Percentiles rank a stretch among this genome's conserved stretches.
Conservation (phyloP, 2,113 vertebrate species). For the Indicator indicator region DNA sequence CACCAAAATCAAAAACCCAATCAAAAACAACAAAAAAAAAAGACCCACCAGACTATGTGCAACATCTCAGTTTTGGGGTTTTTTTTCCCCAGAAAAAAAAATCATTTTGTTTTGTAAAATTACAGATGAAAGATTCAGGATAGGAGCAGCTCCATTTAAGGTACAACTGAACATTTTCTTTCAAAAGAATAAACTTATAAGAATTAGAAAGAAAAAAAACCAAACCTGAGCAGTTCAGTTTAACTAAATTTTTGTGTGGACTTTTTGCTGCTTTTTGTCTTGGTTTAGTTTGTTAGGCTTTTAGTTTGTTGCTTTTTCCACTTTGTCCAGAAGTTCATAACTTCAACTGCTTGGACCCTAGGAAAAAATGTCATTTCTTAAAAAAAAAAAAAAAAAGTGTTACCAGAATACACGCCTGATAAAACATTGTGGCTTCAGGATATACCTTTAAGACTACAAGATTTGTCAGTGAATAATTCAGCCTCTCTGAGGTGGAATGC, state of each 20-base stretch:
- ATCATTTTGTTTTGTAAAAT: background rate
- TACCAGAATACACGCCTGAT: background rate
- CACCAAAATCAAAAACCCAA: too few relatives aligned
- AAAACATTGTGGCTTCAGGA: background rate
- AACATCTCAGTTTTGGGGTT: too few relatives aligned
- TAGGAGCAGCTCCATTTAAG: background rate
- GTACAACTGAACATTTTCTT: background rate
- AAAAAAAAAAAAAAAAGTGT: background rate
- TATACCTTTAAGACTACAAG: constrained; percentile 24
- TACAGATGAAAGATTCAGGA: background rate
- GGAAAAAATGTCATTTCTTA: background rate
- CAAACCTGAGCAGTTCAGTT: background rate
- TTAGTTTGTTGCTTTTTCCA: background rate
- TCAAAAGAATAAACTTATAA: background rate
- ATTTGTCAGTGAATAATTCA: constrained; percentile 64
- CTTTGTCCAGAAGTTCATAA: background rate
- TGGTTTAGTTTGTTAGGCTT: background rate
- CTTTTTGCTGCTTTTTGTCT: background rate
- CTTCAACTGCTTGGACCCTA: background rate
- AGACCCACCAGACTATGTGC: too few relatives aligned
- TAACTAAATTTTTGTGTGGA: background rate
- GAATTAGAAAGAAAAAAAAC: background rate
- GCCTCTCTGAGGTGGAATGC: constrained; percentile 38
- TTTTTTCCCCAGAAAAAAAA: background rate
- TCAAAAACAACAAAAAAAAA: too few relatives aligned